Evolutionary conservation across 1,140 invertebrate species (phyloP), one percentile per base, ranked within the genome.

Genomic region (Plectrocnemia conspersa): DNA sequence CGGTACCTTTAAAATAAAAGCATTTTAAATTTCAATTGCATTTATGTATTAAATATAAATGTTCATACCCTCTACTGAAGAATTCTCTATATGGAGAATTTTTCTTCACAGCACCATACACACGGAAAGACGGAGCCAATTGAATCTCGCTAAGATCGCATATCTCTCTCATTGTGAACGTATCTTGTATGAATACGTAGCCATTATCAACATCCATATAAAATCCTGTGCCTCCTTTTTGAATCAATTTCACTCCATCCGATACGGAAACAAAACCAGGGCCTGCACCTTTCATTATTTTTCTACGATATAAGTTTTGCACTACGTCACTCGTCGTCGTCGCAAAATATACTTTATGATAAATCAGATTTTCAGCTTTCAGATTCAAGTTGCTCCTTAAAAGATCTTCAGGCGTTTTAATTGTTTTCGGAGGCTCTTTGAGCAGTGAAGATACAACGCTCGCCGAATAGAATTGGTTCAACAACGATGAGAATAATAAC

Each of bases 381-480:
- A 79, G 70, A 19, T 75, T 71, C 19, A 87, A 61, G 7, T 79
- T 70, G 47, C 82, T 85, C 6, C 80, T 64, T 5, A 78, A 54
- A 24, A 87, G 64, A 64, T 86, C 80, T 7, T 70, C 65, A 0
- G 86, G 23, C 0, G 75, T 82, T 24, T 73, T 79, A 5, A 88
- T 84, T 6, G 76, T 80, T 49, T 75, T 78, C 0, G 79, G 78
- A 22, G 81, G 77, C 42, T 82, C 78, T 50, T 80, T 77, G 18
- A 88, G 67, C 13, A 88, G 66, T 1, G 80, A 81, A 6, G 84
- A 84, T 1, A 88, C 84, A 50, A 89, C 81, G 54, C 77, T 82
- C 0, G 83, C 85, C 18, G 83, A 85, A 65, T 87, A 88, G 61
- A 84, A 86, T 64, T 86, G 83, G 66, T 80, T 84, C 7, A 84